A percentile compares a stretch with the other conserved stretches of the same genome.
phyloP scores from a whole-genome alignment of 2,797 vertebrate species.

The Nyctalus aviator region DNA sequence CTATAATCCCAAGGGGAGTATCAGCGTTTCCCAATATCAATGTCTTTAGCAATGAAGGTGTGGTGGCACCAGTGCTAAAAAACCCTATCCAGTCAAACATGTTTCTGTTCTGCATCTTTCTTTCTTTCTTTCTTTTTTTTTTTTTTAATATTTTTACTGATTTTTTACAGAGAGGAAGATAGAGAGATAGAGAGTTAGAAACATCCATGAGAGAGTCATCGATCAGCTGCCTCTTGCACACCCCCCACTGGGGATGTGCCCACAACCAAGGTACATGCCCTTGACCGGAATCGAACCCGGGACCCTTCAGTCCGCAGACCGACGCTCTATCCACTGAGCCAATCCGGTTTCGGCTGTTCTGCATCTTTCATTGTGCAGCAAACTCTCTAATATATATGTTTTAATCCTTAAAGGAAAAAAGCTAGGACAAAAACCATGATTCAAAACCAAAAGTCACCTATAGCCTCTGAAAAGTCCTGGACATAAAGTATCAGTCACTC shows the following conservation, averaged over 20 bases:
- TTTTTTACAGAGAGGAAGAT: no score
- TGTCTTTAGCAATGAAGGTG: conserved; percentile 75
- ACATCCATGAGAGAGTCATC: no score
- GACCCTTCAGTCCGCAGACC: no score
- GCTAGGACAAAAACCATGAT: not conserved
- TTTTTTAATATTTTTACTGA: no score
- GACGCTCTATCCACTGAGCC: no score
- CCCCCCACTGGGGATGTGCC: no score
- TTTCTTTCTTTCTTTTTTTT: no score
- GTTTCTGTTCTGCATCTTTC: conserved; percentile 57
- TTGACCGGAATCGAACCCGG: no score
- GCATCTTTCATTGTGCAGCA: conserved; percentile 27
- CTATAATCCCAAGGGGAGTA: conserved; percentile 34
- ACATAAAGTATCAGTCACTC: conserved; percentile 26
- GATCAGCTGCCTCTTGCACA: no score
- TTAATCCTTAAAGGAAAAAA: conserved; percentile 28
- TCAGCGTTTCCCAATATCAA: conserved; percentile 55
- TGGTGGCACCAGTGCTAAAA: conserved; percentile 12
- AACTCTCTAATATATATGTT: not conserved
- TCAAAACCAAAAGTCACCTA: conserved; percentile 12
- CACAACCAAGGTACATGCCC: no score
- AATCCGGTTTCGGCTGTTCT: not conserved
- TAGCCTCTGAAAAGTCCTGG: conserved; percentile 33
- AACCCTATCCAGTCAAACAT: conserved; percentile 58
- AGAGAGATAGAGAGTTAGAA: no score